Evolutionary conservation across 2,888 invertebrate genomes (phyloP), one percentile per base, ranked within the genome.

Genomic region (Hybos culiciformis): DNA sequence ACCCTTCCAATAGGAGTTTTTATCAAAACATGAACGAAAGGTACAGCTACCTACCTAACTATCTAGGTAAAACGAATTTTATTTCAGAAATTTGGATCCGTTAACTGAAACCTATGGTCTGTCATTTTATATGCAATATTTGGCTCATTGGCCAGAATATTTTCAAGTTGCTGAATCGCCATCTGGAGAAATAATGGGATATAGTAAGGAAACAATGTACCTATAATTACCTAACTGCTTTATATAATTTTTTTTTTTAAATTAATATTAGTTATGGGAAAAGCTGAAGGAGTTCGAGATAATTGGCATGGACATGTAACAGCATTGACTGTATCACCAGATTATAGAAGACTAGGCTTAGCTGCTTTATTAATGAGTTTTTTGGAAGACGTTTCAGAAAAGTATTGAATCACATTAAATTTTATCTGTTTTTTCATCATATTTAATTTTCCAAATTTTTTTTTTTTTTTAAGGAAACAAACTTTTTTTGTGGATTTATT

Each of bases 241-340:
- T 23, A 23, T 23, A 23, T 7, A 7, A 23, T 23, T 7, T 23
- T 23, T 23, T 33, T 34, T 42, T 14, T 38, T 29, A 11, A n/a
- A 17, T 19, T 34, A 17, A n/a, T 42, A 74, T 49, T 60, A 96
- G 94, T 98, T 42, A 97, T 98, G 96, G 97, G 97, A 29, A 98
- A 98, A 70, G 88, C 94, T 0, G 98, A 98, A 70, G 98, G 98
- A 0, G 79, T 79, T 52, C 83, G 84, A 40, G 92, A 94, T 53
- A 85, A 92, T 60, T 99, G 94, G 94, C 98, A 99, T 71, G 98
- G 98, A 1, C 98, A 98, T 70, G 97, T 98, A 9, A 98, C 98
- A 34, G 97, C 97, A 3, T 70, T 98, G 29, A 94, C 94, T 6
- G 94, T 99, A 3, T 88, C 94, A 5, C 92, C 94, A 2, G 87